Conservation (phyloP, 2,113 vertebrate species). For the Burhinus oedicnemus region DNA sequence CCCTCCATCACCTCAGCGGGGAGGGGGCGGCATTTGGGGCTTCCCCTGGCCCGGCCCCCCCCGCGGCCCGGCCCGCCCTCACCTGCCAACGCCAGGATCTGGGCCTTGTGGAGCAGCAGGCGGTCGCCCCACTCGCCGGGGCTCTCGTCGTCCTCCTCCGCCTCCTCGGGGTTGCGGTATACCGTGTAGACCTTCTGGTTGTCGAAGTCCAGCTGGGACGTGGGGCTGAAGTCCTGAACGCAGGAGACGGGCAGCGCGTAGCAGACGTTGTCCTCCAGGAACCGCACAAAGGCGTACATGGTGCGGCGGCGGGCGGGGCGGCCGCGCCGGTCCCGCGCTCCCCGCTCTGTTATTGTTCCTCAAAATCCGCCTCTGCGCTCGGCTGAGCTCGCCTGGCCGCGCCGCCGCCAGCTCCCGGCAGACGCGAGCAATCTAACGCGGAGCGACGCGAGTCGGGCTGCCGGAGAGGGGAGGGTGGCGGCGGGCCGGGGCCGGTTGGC, state of each 20-base stretch:
- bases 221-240: conserved; percentile 91
- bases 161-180: conserved; percentile 80
- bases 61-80: conserved; percentile 60
- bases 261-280: conserved; percentile 96
- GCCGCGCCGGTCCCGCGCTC: not conserved
- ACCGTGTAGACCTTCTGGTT: conserved; percentile 96
- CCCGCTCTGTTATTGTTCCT: conserved; percentile 62
- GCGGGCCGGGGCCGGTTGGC: too few species aligned
- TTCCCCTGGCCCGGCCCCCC: not conserved
- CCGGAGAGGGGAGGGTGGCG: not conserved
- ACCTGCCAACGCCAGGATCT: conserved; percentile 97
- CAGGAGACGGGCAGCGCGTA: conserved; percentile 89
- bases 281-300: conserved; percentile 96
- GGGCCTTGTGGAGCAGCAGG: conserved; percentile 87
- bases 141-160: conserved; percentile 47
- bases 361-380: conserved; percentile 78
- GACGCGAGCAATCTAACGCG: conserved; percentile 66
- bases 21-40: not conserved
- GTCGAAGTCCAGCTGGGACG: conserved; percentile 92
- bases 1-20: not conserved
- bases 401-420: conserved; percentile 13
- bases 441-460: not conserved
- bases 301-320: conserved; percentile 67
- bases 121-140: conserved; percentile 79
- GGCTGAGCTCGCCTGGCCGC: conserved; percentile 80